These are phyloP conservation scores for Sylvicola fuscatus DNA, from an alignment of 2,888 invertebrate species.

Conservation along the genomic window DNA sequence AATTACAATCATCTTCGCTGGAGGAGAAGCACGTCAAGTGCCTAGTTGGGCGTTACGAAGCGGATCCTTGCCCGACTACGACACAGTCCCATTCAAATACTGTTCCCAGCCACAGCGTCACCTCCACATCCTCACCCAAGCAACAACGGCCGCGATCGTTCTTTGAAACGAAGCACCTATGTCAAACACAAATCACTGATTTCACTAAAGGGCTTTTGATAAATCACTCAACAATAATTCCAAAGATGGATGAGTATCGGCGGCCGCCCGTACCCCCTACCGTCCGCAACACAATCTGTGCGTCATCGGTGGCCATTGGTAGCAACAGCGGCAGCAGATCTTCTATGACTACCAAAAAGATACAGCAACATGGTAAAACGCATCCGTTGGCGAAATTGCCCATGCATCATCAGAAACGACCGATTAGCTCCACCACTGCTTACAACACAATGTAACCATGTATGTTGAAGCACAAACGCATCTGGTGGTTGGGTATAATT, in stretches of 20 bases:
- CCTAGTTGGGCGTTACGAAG: slow-evolving; percentile 56
- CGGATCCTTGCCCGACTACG: slow-evolving; percentile 18
- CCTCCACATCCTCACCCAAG: slow-evolving; percentile 8
- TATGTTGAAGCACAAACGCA: no score
- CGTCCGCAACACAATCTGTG: slow-evolving; percentile 13
- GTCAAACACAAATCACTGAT: neutral
- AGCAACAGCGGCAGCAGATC: slow-evolving; percentile 31
- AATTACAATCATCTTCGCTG: slow-evolving; percentile 9
- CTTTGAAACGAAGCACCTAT: slow-evolving; percentile 3
- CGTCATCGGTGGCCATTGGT: slow-evolving; percentile 11
- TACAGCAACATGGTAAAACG: slow-evolving; percentile 80
- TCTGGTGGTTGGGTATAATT: no score
- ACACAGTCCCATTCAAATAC: neutral
- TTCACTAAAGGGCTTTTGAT: slow-evolving; percentile 2
- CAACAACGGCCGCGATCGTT: slow-evolving; percentile 7
- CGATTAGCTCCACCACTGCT: slow-evolving; percentile 44
- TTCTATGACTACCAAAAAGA: slow-evolving; percentile 11
- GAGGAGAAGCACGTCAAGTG: slow-evolving; percentile 32
- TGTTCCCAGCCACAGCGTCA: no score
- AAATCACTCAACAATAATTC: slow-evolving; percentile 3
- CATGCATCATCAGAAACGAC: slow-evolving; percentile 32
- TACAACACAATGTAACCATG: slow-evolving; percentile 68
- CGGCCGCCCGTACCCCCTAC: slow-evolving; percentile 25
- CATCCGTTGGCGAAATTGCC: slow-evolving; percentile 72
- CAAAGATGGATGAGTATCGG: slow-evolving; percentile 13